These are phyloP conservation scores for Stenodema calcarata DNA, from an alignment of 2,888 invertebrate genomes.

Conservation along the genomic window DNA sequence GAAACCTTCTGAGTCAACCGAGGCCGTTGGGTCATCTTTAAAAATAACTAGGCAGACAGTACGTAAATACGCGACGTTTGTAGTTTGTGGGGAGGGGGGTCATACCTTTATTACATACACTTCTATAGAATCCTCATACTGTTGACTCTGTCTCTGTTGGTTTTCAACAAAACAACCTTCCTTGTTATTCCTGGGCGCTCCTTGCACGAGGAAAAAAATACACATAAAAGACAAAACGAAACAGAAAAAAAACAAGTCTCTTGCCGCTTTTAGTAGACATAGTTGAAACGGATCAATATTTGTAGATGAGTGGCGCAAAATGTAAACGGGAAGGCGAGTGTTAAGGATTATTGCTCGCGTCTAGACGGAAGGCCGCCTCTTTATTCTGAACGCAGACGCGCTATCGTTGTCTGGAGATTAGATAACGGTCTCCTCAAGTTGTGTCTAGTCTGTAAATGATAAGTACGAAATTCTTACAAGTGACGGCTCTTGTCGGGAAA, in stretches of 20 bases:
- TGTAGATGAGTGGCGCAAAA: neutral
- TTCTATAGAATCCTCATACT: too few species aligned
- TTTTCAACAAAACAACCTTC: too few species aligned
- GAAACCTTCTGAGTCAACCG: too few species aligned
- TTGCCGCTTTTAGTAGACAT: neutral
- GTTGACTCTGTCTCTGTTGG: too few species aligned
- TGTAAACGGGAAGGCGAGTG: neutral
- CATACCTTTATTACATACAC: too few species aligned
- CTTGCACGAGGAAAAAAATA: too few species aligned
- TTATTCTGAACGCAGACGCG: neutral
- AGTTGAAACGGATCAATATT: neutral
- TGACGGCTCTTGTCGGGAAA: too few species aligned
- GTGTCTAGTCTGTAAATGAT: conserved; percentile 16
- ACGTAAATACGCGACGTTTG: too few species aligned
- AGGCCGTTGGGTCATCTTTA: too few species aligned
- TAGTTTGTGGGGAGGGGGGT: too few species aligned
- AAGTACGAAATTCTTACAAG: neutral
- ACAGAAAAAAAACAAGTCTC: neutral
- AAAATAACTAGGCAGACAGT: too few species aligned
- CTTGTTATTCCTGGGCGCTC: too few species aligned
- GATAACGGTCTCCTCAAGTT: conserved; percentile 12
- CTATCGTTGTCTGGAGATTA: conserved; percentile 22
- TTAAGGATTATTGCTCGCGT: neutral
- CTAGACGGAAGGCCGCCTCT: neutral
- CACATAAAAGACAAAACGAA: neutral